A percentile compares a stretch with the other conserved stretches of the same genome.
Conservation (phyloP, 2,113 vertebrate species). For the Eurystomus gularis region DNA sequence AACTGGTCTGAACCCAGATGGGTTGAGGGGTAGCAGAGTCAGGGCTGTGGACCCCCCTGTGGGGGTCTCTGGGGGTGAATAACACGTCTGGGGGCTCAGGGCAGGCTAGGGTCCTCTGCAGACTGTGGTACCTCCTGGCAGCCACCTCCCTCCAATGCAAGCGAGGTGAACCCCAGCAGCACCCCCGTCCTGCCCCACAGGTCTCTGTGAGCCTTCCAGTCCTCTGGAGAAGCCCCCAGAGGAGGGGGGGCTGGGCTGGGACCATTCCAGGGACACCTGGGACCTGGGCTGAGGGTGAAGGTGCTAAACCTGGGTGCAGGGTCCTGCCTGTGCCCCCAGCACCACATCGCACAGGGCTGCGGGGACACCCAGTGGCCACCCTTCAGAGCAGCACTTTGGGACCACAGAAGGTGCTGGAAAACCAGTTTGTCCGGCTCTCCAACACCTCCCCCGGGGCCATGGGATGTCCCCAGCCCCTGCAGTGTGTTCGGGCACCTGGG, state of each 20-base stretch:
- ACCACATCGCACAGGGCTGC: not conserved
- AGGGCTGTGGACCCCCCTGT: not conserved
- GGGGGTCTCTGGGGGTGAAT: not conserved
- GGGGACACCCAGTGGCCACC: not conserved
- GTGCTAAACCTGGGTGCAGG: not conserved
- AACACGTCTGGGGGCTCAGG: too few species aligned
- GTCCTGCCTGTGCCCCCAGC: not conserved
- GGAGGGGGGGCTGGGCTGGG: not conserved
- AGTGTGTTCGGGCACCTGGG: too few species aligned
- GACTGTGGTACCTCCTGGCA: not conserved
- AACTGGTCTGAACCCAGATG: not conserved
- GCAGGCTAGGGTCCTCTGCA: not conserved
- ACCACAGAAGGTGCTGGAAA: not conserved
- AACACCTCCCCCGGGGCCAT: accelerated
- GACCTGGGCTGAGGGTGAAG: not conserved
- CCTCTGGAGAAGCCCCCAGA: not conserved
- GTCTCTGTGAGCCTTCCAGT: not conserved
- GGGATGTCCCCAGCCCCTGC: not conserved
- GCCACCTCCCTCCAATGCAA: not conserved
- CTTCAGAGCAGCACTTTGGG: not conserved
- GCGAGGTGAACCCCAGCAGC: not conserved
- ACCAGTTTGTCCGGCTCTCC: accelerated
- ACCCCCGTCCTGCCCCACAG: not conserved
- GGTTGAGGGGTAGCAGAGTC: not conserved
- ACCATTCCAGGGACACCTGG: not conserved